Evolutionary conservation across 2,888 invertebrate genomes (phyloP).

Genomic region (Crematogaster levior): DNA sequence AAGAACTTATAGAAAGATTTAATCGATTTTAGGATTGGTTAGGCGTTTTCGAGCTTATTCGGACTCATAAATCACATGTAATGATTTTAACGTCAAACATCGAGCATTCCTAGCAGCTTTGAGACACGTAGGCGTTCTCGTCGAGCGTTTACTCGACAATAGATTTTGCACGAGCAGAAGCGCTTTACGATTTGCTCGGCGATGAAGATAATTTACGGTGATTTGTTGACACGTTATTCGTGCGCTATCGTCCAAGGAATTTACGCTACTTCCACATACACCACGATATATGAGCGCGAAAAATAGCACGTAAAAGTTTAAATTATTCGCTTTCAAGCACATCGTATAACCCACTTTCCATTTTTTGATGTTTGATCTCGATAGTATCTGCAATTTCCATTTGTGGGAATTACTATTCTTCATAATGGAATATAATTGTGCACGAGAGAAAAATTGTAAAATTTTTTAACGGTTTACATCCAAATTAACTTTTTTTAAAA

Average conservation of each 20-base stretch:
- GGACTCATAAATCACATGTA: constrained; percentile 38
- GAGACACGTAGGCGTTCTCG: constrained; percentile 44
- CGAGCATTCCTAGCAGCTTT: constrained; percentile 2
- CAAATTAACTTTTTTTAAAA: not conserved
- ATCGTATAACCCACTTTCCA: not conserved
- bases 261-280: constrained; percentile 20
- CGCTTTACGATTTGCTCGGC: constrained; percentile 49
- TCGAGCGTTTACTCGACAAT: constrained; percentile 46
- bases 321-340: constrained; percentile 9
- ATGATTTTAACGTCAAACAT: constrained; percentile 34
- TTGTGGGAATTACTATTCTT: not conserved
- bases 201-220: constrained; percentile 54
- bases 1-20: not conserved
- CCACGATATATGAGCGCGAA: constrained; percentile 14
- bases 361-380: constrained; percentile 22
- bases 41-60: constrained; percentile 15
- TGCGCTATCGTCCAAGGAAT: constrained; percentile 43
- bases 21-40: not conserved
- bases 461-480: not conserved
- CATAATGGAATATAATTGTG: constrained; percentile 20
- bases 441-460: not conserved
- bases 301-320: constrained; percentile 43
- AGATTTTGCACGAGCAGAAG: constrained; percentile 55
- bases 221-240: constrained; percentile 45
- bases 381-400: constrained; percentile 5